These are phyloP conservation scores for Hydrozoanthus tunicans DNA, from an alignment of 64 coral and sea anemone genomes.

Conservation along the genomic window DNA sequence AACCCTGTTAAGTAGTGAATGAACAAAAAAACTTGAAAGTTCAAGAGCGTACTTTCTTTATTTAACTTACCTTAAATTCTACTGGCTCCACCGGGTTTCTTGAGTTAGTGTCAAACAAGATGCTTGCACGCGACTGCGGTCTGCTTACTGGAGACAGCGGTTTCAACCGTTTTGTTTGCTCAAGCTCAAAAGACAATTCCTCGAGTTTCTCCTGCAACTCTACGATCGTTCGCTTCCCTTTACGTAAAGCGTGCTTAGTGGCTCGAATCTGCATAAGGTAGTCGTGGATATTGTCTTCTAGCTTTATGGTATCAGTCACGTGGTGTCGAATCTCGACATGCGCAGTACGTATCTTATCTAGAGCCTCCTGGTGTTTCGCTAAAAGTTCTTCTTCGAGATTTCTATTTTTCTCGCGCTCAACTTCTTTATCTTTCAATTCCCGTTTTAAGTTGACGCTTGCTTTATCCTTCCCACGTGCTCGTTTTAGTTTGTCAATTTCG, in stretches of 20 bases:
- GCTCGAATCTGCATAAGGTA: slow-evolving; percentile 69
- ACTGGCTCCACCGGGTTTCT: not conserved
- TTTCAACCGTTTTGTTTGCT: slow-evolving; percentile 72
- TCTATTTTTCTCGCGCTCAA: slow-evolving; percentile 67
- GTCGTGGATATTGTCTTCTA: slow-evolving; percentile 87
- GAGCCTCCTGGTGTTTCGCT: slow-evolving; percentile 65
- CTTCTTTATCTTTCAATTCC: slow-evolving; percentile 80
- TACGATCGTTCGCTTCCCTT: slow-evolving; percentile 54
- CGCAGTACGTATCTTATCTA: slow-evolving; percentile 71
- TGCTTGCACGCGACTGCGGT: not conserved
- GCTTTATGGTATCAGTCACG: slow-evolving; percentile 54
- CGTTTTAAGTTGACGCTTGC: slow-evolving; percentile 52
- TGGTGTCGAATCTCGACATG: slow-evolving; percentile 87
- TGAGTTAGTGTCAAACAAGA: not conserved
- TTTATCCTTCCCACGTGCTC: slow-evolving; percentile 60
- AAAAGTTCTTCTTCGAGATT: slow-evolving; percentile 73
- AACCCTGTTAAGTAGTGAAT: too few species aligned
- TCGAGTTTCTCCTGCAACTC: slow-evolving; percentile 87
- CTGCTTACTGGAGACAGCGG: slow-evolving; percentile 62
- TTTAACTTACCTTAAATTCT: slow-evolving; percentile 31
- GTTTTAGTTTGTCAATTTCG: slow-evolving; percentile 80
- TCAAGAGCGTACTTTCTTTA: too few species aligned
- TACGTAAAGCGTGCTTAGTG: slow-evolving; percentile 61
- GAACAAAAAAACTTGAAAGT: too few species aligned
- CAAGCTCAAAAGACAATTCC: slow-evolving; percentile 63